These are phyloP conservation scores for Crotalus tigris DNA, from an alignment of 2,113 vertebrate species.

Conservation along the genomic window DNA sequence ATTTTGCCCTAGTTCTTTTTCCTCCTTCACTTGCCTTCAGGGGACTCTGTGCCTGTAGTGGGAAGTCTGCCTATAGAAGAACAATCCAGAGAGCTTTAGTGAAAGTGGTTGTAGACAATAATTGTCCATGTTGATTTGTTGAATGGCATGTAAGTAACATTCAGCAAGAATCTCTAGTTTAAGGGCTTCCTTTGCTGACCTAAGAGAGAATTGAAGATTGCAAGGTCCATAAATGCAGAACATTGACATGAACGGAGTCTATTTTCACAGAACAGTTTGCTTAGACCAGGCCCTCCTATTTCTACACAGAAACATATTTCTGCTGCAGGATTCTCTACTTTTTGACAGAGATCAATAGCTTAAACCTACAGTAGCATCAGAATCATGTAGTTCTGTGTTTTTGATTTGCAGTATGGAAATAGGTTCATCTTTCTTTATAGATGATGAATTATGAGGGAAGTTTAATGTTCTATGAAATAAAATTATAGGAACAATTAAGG, in stretches of 20 bases:
- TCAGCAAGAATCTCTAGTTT: background rate
- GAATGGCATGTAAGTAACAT: background rate
- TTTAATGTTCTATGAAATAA: conserved; percentile 22
- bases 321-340: background rate
- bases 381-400: conserved; percentile 24
- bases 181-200: background rate
- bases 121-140: background rate
- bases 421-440: conserved; percentile 1
- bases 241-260: background rate
- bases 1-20: background rate
- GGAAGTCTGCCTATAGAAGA: background rate
- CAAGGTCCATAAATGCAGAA: background rate
- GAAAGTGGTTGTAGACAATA: background rate
- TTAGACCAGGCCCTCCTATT: background rate
- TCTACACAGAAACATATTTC: background rate
- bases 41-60: background rate
- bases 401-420: background rate
- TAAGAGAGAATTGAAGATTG: background rate
- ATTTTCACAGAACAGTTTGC: background rate
- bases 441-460: conserved; percentile 21
- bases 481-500: conserved; percentile 18
- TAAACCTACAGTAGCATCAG: background rate
- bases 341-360: background rate
- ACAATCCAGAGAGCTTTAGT: background rate
- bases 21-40: background rate